Base-by-base conservation (phyloP, 2,888 invertebrate species). In the Morinoia aosen region DNA sequence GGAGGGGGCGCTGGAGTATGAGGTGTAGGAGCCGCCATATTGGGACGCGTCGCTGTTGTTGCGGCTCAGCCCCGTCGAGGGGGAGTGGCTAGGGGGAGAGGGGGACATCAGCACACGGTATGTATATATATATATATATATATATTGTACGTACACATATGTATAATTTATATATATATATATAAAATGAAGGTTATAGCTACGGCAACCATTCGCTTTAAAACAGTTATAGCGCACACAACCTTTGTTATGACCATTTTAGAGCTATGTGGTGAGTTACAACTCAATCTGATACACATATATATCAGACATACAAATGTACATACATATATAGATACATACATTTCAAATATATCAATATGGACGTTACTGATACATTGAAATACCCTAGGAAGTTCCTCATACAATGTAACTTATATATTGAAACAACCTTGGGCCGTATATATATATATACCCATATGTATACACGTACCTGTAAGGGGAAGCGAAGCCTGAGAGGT, bases 21-120 rank as follows among this genome's bases (percentile, higher is more conserved):
- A 96, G 96, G 96, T 96, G 96, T 96, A 96, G 33, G 97, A 97
- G 58, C 96, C 96, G 56, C 96, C 96, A 95, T 96, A 96, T 96
- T 97, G 96, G 96, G 99, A 99, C 4, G 99, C 99, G 97, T 99
- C 99, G 97, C 98, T 98, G 97, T 99, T 99, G 97, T 99, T 99
- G 96, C 99, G 98, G 95, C 98, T 98, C 96, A 99, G 97, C 12
- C 96, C 96, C 57, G 96, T 96, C 88, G 96, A 96, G 25, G 96
- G 96, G 40, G 96, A 96, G 95, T 96, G 96, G 95, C 96, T 96
- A 91, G 19, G 48, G 48, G 58, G 40, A 10, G 57, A 19, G 58
- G 40, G 95, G 64, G 11, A 4, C 19, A 58, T 48, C 57, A 48
- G 48, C 48, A 48, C 48, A 48, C 48, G 5, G 12, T 88, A 95